Conservation (phyloP, 2,888 invertebrate genomes). For the Nomada hirtipes region DNA sequence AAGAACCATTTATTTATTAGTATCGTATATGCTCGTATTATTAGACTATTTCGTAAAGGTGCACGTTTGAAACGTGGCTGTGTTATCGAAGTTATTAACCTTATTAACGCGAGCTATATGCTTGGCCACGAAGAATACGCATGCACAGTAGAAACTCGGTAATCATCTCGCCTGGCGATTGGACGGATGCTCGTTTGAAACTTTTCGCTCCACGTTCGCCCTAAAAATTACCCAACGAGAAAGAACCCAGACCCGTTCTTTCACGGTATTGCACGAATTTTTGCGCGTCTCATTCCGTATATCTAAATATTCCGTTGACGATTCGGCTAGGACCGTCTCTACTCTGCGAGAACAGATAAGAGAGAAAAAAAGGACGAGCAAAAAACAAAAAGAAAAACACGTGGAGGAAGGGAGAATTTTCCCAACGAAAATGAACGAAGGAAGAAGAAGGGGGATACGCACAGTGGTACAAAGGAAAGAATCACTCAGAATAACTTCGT, state of each 20-base stretch:
- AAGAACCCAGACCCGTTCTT: constrained; percentile 21
- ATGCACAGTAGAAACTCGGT: constrained; percentile 33
- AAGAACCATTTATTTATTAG: background rate
- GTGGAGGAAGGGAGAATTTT: background rate
- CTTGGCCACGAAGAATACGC: constrained; percentile 74
- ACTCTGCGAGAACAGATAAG: background rate
- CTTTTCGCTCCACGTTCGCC: background rate
- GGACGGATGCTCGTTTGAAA: constrained; percentile 58
- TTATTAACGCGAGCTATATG: constrained; percentile 43
- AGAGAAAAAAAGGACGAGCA: background rate
- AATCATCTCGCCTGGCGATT: constrained; percentile 48
- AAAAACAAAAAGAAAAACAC: background rate
- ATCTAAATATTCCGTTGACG: constrained; percentile 8
- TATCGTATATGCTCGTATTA: too few relatives aligned
- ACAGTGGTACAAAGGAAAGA: constrained; percentile 17
- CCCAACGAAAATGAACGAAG: background rate
- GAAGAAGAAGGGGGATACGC: background rate
- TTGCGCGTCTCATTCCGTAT: constrained; percentile 22
- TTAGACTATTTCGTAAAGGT: background rate
- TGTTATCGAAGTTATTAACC: constrained; percentile 17
- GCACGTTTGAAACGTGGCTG: constrained; percentile 51
- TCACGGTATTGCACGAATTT: constrained; percentile 60
- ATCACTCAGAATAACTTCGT: constrained; percentile 3
- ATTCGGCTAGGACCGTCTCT: constrained; percentile 14
- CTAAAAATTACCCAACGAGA: background rate